Evolutionary conservation across 2,113 vertebrate species (phyloP), one percentile per base, ranked within the genome.

Genomic region (Hucho hucho): DNA sequence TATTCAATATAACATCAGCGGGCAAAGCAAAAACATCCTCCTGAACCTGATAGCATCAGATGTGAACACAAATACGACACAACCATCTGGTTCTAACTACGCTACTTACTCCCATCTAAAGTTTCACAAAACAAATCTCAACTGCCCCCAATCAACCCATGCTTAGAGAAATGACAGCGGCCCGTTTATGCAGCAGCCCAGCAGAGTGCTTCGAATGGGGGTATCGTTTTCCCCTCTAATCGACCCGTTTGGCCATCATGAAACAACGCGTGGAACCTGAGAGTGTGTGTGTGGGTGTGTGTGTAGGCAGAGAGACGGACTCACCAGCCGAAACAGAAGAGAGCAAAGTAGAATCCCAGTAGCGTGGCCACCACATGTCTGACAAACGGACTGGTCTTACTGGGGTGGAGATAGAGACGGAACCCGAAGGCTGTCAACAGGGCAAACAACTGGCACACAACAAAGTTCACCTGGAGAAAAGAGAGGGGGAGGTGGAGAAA

Each of bases 311-410:
- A 43, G 37, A 43, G 37, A 43, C 37, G 14, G 80, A 94, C 95
- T 95, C 89, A 97, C 96, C 96, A 97, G 91, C 96, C 96, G 84
- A 97, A 97, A 93, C 96, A 97, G 92, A 96, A 97, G 87, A 96
- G 92, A 85, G 96, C 95, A 87, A 96, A 95, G 86, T 97, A 96
- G 90, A 96, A 93, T 81, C 96, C 96, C 91, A 96, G 86, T 79
- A 96, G 90, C 3, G 95, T 96, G 70, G 95, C 96, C 70, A 97
- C 95, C 82, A 95, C 87, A 80, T 97, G 96, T 77, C 95, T 90
- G 87, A 95, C 87, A 84, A 94, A 95, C 1, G 95, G 94, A 83
- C 94, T 96, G n/a, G 94, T 95, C 90, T 94, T 95, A 91, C 94
- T 95, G 88, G 95, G 93, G 82, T 94, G 95, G 65, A 97, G 95